Percentiles rank a stretch among this genome's conserved stretches.
Evolutionary conservation across 64 coral and sea anemone genomes (phyloP).

Genomic region (Orbicella faveolata): DNA sequence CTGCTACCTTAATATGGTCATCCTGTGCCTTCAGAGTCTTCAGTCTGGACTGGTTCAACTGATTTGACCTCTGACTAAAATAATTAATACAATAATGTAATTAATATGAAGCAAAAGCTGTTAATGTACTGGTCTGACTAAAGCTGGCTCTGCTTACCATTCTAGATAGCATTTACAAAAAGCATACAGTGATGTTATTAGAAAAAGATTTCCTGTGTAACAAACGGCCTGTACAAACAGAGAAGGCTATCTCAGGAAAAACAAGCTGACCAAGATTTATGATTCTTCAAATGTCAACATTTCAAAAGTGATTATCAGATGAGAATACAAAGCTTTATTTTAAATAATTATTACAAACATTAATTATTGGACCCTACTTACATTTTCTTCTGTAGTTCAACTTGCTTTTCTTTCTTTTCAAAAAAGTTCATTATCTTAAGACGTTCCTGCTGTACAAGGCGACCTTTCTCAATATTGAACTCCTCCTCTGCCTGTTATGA

Average conservation of each 20-base stretch:
- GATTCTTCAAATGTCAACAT: too few relatives aligned
- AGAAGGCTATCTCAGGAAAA: too few relatives aligned
- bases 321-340: too few relatives aligned
- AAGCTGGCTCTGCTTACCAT: too few relatives aligned
- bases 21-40: constrained; percentile 91
- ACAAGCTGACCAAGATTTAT: too few relatives aligned
- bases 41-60: constrained; percentile 92
- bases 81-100: neutral
- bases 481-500: constrained; percentile 89
- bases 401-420: constrained; percentile 99
- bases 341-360: too few relatives aligned
- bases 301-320: too few relatives aligned
- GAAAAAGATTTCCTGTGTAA: too few relatives aligned
- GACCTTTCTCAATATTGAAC: constrained; percentile 95
- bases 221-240: too few relatives aligned
- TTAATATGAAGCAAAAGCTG: neutral
- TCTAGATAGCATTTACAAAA: too few relatives aligned
- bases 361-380: neutral
- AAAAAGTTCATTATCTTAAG: constrained; percentile 96
- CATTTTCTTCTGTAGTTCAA: constrained; percentile 98
- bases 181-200: too few relatives aligned
- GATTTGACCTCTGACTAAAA: constrained; percentile 88
- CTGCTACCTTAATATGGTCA: constrained; percentile 90
- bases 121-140: neutral
- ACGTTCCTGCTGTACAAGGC: constrained; percentile 92